Base-by-base conservation (phyloP, 2,888 invertebrate species). In the Dorcus hopei region DNA sequence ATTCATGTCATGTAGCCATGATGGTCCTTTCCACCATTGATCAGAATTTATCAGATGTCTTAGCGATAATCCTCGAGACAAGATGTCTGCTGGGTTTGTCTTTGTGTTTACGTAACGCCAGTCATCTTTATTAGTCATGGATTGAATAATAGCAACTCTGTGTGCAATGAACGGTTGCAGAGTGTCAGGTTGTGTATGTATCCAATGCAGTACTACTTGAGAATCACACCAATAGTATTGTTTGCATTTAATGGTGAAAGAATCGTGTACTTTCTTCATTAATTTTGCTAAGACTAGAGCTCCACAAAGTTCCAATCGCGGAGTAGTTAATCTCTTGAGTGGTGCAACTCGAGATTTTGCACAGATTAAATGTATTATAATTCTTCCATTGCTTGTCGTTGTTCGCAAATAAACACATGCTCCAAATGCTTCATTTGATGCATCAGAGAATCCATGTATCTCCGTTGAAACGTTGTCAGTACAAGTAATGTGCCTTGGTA, bases 291-390 rank as follows among this genome's bases (percentile, higher is more conserved):
- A 9, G 14, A 62, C 6, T 5, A 57, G 23, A 0, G 58, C 58
- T 11, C 45, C 58, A 39, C 58, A 57, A n/a, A 58, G 47, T 45
- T 63, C 63, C n/a, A 63, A 26, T 38, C 58, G 19, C 2, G 58
- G 60, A n/a, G 58, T 53, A 4, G 54, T 58, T 4, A 53, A 26
- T 3, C 14, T 9, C 39, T 54, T 61, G 3, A 63, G n/a, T n/a
- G 61, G 61, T 5, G 52, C 54, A 26, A 63, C 57, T 19, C 52
- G 45, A 3, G 56, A 58, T 53, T 61, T 63, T 9, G 61, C 49
- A 11, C 40, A 40, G 2, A 40, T 19, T 19, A 19, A 19, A 19
- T 19, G 19, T 19, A 19, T 19, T 3, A 19, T 19, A 19, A 19
- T 19, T 19, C 19, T 19, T 19, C 19, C 19, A 19, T 19, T 3